Conservation (phyloP, 2,797 vertebrate genomes). For the Bovichtus variegatus region DNA sequence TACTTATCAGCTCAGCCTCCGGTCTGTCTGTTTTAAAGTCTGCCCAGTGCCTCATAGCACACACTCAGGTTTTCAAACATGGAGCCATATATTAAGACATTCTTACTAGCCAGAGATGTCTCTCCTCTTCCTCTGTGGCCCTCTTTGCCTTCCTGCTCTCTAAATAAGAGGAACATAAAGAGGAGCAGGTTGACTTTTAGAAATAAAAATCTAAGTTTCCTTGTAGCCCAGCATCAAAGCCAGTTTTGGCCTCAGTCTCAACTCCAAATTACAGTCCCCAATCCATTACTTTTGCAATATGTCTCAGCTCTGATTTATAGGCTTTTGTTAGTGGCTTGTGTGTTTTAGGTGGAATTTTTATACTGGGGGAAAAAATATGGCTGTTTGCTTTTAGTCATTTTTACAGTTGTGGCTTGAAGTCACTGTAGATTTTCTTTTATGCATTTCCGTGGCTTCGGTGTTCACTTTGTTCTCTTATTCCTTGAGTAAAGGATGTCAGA, state of each 20-base stretch:
- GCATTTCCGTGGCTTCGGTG: slow-evolving; percentile 21
- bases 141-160: slow-evolving; percentile 12
- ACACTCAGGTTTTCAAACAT: slow-evolving; percentile 13
- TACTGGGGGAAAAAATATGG: not conserved
- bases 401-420: not conserved
- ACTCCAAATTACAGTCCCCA: not conserved
- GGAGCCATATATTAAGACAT: slow-evolving; percentile 30
- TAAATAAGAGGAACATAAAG: slow-evolving; percentile 1
- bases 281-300: not conserved
- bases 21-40: slow-evolving; percentile 36
- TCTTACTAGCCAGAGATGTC: not conserved
- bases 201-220: slow-evolving; percentile 18
- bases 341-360: not conserved
- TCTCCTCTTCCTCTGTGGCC: not conserved
- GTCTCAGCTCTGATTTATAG: slow-evolving; percentile 15
- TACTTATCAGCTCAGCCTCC: slow-evolving; percentile 45
- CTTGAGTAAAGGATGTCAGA: not conserved
- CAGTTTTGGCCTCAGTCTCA: not conserved
- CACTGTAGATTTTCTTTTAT: not conserved
- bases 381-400: not conserved
- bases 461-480: slow-evolving; percentile 2
- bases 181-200: not conserved
- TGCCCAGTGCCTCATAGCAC: slow-evolving; percentile 11
- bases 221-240: slow-evolving; percentile 14
- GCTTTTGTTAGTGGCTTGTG: not conserved